Conservation (phyloP, 2,888 invertebrate species). For the Scaptomyza tumidula region DNA sequence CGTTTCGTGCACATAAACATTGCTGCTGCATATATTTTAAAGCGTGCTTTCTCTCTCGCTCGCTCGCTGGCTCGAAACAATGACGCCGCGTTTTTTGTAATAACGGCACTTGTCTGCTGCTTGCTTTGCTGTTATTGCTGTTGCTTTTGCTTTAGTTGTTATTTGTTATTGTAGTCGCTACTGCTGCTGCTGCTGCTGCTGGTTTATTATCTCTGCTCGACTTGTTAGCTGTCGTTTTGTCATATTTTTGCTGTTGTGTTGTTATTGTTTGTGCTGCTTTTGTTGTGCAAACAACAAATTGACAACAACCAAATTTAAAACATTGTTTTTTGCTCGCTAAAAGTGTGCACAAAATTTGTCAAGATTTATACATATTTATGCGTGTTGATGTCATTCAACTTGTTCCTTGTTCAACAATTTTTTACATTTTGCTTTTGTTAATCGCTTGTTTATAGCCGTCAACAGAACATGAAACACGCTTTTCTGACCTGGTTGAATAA, state of each 20-base stretch:
- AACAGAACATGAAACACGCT: not conserved
- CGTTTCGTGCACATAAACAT: slow-evolving; percentile 34
- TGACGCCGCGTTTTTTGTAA: slow-evolving; percentile 41
- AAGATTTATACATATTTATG: slow-evolving; percentile 50
- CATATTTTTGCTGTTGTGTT: slow-evolving; percentile 16
- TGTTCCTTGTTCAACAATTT: slow-evolving; percentile 10
- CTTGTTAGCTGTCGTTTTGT: slow-evolving; percentile 53
- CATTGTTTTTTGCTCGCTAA: slow-evolving; percentile 12
- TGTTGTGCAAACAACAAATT: slow-evolving; percentile 49
- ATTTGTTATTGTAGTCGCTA: slow-evolving; percentile 37
- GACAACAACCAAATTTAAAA: slow-evolving; percentile 36
- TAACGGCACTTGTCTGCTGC: slow-evolving; percentile 28
- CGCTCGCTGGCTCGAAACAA: slow-evolving; percentile 41
- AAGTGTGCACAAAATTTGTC: slow-evolving; percentile 38
- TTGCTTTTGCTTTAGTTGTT: slow-evolving; percentile 23
- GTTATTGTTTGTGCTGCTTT: slow-evolving; percentile 31
- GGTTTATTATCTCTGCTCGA: slow-evolving; percentile 59
- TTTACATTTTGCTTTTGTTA: slow-evolving; percentile 37
- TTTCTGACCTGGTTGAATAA: not conserved
- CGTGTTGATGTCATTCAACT: slow-evolving; percentile 30
- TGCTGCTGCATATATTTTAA: slow-evolving; percentile 58
- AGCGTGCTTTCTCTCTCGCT: slow-evolving; percentile 34
- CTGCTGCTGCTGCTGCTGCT: slow-evolving; percentile 14
- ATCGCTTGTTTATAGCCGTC: slow-evolving; percentile 3
- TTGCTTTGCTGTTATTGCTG: slow-evolving; percentile 1